Conservation (phyloP, 2,113 vertebrate genomes). For the Oreochromis niloticus region DNA sequence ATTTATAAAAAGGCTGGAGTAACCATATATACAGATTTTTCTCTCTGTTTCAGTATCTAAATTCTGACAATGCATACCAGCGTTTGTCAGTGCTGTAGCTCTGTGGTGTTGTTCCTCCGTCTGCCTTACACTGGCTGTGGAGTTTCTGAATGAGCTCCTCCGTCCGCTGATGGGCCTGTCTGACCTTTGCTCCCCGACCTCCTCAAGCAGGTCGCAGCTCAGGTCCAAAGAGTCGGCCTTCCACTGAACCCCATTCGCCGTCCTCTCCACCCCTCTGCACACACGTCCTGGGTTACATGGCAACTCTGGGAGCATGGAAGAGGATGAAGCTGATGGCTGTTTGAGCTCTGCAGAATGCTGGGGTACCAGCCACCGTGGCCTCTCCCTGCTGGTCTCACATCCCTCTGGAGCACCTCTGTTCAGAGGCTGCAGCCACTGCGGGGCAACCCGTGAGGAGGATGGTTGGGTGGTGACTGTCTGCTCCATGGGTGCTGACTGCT, state of each 20-base stretch:
- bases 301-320: slow-evolving; percentile 58
- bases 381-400: slow-evolving; percentile 35
- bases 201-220: slow-evolving; percentile 61
- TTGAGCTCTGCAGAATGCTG: slow-evolving; percentile 58
- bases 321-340: slow-evolving; percentile 12
- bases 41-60: not conserved
- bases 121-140: not conserved
- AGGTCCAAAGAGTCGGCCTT: slow-evolving; percentile 60
- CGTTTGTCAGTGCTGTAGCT: slow-evolving; percentile 2
- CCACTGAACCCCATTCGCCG: slow-evolving; percentile 30
- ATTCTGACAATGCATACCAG: slow-evolving; percentile 16
- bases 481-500: slow-evolving; percentile 55
- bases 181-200: slow-evolving; percentile 31
- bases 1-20: not conserved
- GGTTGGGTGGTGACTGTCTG: slow-evolving; percentile 71
- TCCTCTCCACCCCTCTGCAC: slow-evolving; percentile 40
- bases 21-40: not conserved
- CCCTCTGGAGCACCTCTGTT: slow-evolving; percentile 41
- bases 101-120: slow-evolving; percentile 33
- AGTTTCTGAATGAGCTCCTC: slow-evolving; percentile 64
- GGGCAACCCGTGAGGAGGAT: slow-evolving; percentile 58
- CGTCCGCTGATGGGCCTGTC: slow-evolving; percentile 77
- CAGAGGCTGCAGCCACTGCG: slow-evolving; percentile 79
- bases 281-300: slow-evolving; percentile 56
- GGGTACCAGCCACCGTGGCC: slow-evolving; percentile 75